Conservation (phyloP, 2,797 vertebrate genomes). For the Pipistrellus kuhlii region DNA sequence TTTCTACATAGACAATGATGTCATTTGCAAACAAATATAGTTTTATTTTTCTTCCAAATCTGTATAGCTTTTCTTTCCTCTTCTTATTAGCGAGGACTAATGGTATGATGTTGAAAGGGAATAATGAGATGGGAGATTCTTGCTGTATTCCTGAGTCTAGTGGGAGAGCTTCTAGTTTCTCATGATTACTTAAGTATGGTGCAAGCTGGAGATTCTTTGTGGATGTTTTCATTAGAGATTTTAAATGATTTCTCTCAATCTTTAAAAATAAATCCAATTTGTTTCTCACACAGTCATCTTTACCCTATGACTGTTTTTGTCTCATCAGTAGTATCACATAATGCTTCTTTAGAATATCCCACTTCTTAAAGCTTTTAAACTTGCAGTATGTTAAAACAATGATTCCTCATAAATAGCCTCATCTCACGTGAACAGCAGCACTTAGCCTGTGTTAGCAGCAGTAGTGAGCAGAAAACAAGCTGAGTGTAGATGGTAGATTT, state of each 20-base stretch:
- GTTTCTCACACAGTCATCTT: not conserved
- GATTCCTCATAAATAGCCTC: not conserved
- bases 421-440: not conserved
- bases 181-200: not conserved
- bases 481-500: not conserved
- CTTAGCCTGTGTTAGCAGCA: not conserved
- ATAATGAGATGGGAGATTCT: not conserved
- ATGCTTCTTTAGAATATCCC: not conserved
- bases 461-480: not conserved
- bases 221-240: not conserved
- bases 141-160: not conserved
- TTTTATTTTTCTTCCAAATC: not conserved
- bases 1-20: not conserved
- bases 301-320: not conserved
- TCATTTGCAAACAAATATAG: not conserved
- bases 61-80: not conserved
- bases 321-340: not conserved
- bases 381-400: not conserved
- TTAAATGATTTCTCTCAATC: conserved; percentile 14
- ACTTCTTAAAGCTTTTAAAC: not conserved
- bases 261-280: conserved; percentile 23
- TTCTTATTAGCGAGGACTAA: not conserved
- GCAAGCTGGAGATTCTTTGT: not conserved
- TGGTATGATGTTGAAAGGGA: not conserved
- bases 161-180: not conserved